Evolutionary conservation across 2,888 invertebrate species (phyloP), one percentile per base, ranked within the genome.

Genomic region (Phasia obesa): DNA sequence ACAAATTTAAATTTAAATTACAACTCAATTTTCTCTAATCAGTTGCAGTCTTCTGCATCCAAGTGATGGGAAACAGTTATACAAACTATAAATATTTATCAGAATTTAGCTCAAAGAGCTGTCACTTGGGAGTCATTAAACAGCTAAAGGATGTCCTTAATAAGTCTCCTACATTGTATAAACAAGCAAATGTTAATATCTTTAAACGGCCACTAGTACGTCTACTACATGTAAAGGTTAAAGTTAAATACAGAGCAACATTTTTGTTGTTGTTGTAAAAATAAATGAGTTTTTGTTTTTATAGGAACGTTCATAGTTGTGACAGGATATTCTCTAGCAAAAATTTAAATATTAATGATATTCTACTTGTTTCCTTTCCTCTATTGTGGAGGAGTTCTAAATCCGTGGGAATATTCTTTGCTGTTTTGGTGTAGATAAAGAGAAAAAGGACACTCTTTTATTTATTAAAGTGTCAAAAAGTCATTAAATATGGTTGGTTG

Each of bases 111-210:
- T 57, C 25, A 31, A 31, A 62, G 57, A 67, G 49, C 79, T 79
- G 79, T 79, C 83, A 83, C 83, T 79, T 31, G 83, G 83, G 83
- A 83, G 60, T 76, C 79, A 76, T 83, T 83, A 83, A 79, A 57
- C 47, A 47, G 51, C 71, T 64, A 55, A 79, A 83, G 70, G 57
- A 69, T 65, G 35, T 35, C 35, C 19, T 35, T 25, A n/a, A n/a
- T n/a, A 35, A 35, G 35, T 1, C 35, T 35, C 35, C 9, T 35
- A 35, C 35, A 35, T 35, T 11, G 6, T 3, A 11, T 35, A 25
- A 42, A 47, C 9, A 17, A 0, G 27, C 4, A 49, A 49, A 49
- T 25, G 2, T 35, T 23, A 9, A 27, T 19, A 49, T 15, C 17
- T 38, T 13, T 35, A 59, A 47, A 27, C 21, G 27, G 55, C 25